phyloP scores from a whole-genome alignment of 2,888 invertebrate species.

The Elegia similella region DNA sequence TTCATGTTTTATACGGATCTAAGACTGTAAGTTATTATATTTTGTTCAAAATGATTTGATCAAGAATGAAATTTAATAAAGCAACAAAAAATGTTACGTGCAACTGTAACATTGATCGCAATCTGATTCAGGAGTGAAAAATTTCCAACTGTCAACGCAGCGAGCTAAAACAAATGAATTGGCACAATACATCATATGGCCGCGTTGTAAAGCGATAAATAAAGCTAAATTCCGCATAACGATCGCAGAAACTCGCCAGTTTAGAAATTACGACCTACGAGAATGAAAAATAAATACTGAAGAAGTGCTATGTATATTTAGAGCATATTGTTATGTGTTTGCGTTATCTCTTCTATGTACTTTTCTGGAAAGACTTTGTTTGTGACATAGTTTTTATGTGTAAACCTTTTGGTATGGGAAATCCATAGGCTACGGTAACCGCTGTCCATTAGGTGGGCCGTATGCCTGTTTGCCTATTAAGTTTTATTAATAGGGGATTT shows the following conservation, averaged over 20 bases:
- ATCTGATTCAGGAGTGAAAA: constrained; percentile 20
- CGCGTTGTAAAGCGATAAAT: constrained; percentile 46
- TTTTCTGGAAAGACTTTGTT: not conserved
- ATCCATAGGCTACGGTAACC: too few relatives aligned
- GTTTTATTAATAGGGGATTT: too few relatives aligned
- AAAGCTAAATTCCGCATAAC: constrained; percentile 36
- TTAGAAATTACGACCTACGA: constrained; percentile 21
- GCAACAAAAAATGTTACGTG: not conserved
- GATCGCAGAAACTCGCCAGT: constrained; percentile 23
- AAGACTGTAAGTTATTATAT: too few relatives aligned
- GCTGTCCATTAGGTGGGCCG: too few relatives aligned
- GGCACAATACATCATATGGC: constrained; percentile 49
- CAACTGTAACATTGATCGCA: not conserved
- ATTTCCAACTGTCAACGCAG: constrained; percentile 45
- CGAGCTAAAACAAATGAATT: constrained; percentile 47
- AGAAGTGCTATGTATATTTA: constrained; percentile 16
- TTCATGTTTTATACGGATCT: too few relatives aligned
- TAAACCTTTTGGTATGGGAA: not conserved
- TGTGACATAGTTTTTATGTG: not conserved
- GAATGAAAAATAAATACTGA: constrained; percentile 20
- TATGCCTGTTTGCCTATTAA: too few relatives aligned
- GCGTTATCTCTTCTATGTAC: constrained; percentile 7
- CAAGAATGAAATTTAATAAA: too few relatives aligned
- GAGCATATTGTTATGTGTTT: constrained; percentile 14
- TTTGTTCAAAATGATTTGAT: too few relatives aligned